These are phyloP conservation scores for Oophaga pumilio DNA, from an alignment of 2,113 vertebrate genomes.

Conservation along the genomic window DNA sequence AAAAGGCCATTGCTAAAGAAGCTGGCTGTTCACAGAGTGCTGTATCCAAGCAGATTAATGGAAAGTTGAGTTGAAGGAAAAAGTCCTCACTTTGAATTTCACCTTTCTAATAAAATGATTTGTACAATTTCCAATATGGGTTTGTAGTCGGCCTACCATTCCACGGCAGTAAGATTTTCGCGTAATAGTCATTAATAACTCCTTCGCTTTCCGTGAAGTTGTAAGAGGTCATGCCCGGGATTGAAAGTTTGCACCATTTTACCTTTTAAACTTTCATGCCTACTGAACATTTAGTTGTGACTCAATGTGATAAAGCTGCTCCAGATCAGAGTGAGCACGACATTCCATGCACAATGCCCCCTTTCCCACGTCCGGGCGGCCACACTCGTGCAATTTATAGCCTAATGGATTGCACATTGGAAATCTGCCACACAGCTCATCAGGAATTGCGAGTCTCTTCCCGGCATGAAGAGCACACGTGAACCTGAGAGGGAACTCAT, in stretches of 20 bases:
- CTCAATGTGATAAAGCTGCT: constrained; percentile 29
- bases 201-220: not conserved
- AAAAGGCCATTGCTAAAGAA: no score
- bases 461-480: constrained; percentile 15
- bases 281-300: constrained; percentile 16
- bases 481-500: constrained; percentile 12
- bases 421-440: constrained; percentile 34
- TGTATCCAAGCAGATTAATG: no score
- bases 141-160: not conserved
- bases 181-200: not conserved
- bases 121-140: not conserved
- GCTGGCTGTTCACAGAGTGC: no score
- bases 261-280: not conserved
- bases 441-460: constrained; percentile 33
- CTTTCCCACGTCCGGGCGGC: not conserved
- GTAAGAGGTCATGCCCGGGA: not conserved
- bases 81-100: not conserved
- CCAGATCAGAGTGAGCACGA: not conserved
- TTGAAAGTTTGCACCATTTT: not conserved
- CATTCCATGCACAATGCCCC: not conserved
- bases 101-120: not conserved
- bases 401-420: constrained; percentile 20
- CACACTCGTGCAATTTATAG: constrained; percentile 26
- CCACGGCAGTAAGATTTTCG: not conserved
- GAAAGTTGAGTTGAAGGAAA: not conserved